A percentile compares a stretch with the other conserved stretches of the same genome.
Conservation (phyloP, 2,797 vertebrate genomes). For the Telmatherina bonti region DNA sequence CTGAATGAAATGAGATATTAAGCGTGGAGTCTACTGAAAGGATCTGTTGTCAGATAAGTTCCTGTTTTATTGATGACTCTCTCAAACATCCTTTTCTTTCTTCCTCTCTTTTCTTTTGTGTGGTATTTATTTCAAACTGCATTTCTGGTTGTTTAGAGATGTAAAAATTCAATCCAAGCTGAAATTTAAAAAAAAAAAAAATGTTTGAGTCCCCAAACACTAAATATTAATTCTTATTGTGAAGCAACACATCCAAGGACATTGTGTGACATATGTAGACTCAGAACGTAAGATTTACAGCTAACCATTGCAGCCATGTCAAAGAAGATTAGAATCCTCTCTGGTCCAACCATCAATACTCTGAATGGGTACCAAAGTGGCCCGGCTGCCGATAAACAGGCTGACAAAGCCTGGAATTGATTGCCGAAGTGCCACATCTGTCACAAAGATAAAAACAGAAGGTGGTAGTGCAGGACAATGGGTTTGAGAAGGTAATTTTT, state of each 20-base stretch:
- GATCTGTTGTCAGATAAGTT: too few relatives aligned
- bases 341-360: constrained; percentile 55
- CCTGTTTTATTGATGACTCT: too few relatives aligned
- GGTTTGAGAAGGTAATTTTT: constrained; percentile 9
- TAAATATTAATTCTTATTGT: neutral
- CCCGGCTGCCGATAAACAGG: constrained; percentile 51
- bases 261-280: neutral
- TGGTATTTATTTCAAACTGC: too few relatives aligned
- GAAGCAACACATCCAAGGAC: too few relatives aligned
- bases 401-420: constrained; percentile 48
- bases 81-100: too few relatives aligned
- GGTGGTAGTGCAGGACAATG: constrained; percentile 29
- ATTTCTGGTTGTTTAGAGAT: too few relatives aligned
- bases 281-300: constrained; percentile 49
- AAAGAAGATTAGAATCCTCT: constrained; percentile 55
- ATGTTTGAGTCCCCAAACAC: too few relatives aligned
- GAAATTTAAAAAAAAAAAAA: too few relatives aligned
- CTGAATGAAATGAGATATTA: too few relatives aligned
- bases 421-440: constrained; percentile 52
- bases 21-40: too few relatives aligned
- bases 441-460: constrained; percentile 58
- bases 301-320: constrained; percentile 33
- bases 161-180: too few relatives aligned
- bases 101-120: too few relatives aligned
- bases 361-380: constrained; percentile 34